Evolutionary conservation across 1,140 invertebrate genomes (phyloP).

Genomic region (Druon quercuslanigerum): DNA sequence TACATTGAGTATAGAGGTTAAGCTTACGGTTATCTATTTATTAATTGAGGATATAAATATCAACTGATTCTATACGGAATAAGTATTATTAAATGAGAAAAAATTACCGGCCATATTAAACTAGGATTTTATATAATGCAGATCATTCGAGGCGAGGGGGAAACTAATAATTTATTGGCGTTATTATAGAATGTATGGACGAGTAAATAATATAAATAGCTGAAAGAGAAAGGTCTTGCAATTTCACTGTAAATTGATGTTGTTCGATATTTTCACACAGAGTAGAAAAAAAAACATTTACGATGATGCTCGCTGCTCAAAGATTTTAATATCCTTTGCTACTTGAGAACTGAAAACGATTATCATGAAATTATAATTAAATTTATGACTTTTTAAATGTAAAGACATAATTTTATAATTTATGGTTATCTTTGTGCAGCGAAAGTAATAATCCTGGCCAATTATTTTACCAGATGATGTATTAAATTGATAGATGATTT

Average conservation of each 20-base stretch:
- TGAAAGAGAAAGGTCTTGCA: constrained; percentile 38
- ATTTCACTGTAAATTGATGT: constrained; percentile 37
- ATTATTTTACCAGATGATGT: too few species aligned
- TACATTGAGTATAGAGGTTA: constrained; percentile 61
- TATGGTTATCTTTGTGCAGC: too few species aligned
- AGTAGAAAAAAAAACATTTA: constrained; percentile 7
- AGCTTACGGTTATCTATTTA: constrained; percentile 65
- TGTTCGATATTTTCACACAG: constrained; percentile 19
- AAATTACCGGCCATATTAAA: constrained; percentile 73
- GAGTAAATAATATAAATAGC: constrained; percentile 11
- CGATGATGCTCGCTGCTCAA: neutral
- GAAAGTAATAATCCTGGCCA: too few species aligned
- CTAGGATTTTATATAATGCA: constrained; percentile 69
- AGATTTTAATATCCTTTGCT: neutral
- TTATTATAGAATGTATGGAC: constrained; percentile 11
- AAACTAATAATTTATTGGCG: constrained; percentile 13
- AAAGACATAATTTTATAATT: too few species aligned
- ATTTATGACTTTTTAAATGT: too few species aligned
- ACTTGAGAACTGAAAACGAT: neutral
- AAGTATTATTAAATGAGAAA: constrained; percentile 58
- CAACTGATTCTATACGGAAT: constrained; percentile 52
- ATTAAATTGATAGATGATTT: too few species aligned
- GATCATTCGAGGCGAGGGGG: constrained; percentile 42
- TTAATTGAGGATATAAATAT: constrained; percentile 62
- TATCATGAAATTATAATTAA: neutral